Base-by-base conservation (phyloP, 2,797 vertebrate species). In the Clarias fuscus region DNA sequence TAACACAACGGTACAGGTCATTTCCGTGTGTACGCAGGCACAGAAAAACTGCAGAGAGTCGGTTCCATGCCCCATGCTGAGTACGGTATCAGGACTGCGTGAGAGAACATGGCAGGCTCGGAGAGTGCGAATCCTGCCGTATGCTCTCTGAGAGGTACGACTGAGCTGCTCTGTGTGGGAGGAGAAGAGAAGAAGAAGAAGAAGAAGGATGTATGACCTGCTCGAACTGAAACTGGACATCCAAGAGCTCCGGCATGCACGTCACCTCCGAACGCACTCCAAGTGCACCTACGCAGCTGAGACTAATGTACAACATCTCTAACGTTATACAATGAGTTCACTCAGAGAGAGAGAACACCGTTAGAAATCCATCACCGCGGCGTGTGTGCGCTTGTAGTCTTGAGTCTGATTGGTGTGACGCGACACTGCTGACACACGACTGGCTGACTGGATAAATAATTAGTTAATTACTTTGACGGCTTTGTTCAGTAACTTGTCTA, bases 121-220 rank as follows among this genome's bases (percentile, higher is more conserved):
- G 53, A 71, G 64, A 79, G 71, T 33, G 82, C 82, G 85, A 85
- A 78, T 86, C 83, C 43, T 40, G 24, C 48, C 27, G 4, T 37
- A 37, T 67, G 84, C 61, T 84, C 86, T 83, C 11, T 20, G 70
- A 76, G 81, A 83, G 86, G 53, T 76, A 82, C 15, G 62, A 58
- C 22, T 13, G 76, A 40, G 30, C n/a, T 75, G 88, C 62, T 83
- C 70, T 27, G 84, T 48, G 86, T 89, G 82, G 86, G 88, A 3
- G 85, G 68, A 15, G n/a, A 58, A 67, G 61, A 83, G 65, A 58
- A 67, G 61, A 83, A 58, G 37, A 37, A 37, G 64, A 62, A 56
- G 58, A 18, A 62, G 56, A 24, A 62, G 27, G 77, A 64, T 80
- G 77, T 17, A 40, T 64, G 77, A 24, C 37, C 59, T 53, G 30